phyloP scores from a whole-genome alignment of 2,888 invertebrate genomes.

The Andrena chrysosceles region DNA sequence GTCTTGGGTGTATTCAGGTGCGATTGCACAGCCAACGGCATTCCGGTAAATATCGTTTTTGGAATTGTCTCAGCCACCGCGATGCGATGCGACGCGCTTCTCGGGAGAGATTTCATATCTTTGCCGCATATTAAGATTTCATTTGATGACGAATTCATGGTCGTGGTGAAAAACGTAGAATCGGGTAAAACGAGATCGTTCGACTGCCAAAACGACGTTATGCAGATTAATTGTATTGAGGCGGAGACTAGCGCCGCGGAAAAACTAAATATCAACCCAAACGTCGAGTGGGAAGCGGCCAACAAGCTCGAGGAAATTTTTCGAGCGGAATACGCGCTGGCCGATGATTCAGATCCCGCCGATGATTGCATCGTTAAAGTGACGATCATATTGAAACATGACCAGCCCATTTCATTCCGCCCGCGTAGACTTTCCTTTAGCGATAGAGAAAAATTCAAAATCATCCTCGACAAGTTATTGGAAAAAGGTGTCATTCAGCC shows the following conservation, averaged over 20 bases:
- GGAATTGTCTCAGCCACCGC: background rate
- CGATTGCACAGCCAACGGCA: background rate
- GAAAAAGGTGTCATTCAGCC: background rate
- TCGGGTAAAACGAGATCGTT: background rate
- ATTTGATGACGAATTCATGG: background rate
- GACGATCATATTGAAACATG: background rate
- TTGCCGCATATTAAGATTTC: background rate
- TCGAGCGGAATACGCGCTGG: background rate
- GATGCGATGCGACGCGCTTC: background rate
- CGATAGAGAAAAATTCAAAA: slow-evolving; percentile 7
- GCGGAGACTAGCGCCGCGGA: background rate
- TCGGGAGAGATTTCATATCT: background rate
- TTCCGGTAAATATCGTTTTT: background rate
- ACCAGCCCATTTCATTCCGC: background rate
- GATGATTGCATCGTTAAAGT: background rate
- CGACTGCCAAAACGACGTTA: background rate
- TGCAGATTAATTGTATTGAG: background rate
- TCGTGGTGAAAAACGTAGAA: background rate
- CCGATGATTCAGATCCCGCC: background rate
- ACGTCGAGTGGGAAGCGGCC: background rate
- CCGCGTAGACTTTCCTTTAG: background rate
- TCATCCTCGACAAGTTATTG: background rate
- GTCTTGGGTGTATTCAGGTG: background rate
- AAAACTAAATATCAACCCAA: background rate
- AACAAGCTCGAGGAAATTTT: background rate